Conservation (phyloP, 1,140 invertebrate genomes). For the Cyclargus thomasi region DNA sequence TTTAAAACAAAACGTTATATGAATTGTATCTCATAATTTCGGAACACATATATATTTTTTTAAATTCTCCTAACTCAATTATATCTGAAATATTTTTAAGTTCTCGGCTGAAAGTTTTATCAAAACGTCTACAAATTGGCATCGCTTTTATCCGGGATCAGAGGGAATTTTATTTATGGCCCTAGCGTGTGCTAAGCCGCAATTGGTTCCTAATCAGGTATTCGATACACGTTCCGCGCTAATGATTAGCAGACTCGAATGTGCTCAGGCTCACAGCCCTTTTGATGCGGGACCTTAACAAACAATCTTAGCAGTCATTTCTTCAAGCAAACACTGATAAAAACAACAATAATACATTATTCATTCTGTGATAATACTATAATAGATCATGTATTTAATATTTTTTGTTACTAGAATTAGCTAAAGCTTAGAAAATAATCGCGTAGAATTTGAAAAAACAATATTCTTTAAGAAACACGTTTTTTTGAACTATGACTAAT, state of each 20-base stretch:
- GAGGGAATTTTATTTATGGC: constrained; percentile 12
- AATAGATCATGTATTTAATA: no score
- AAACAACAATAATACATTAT: no score
- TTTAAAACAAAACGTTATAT: no score
- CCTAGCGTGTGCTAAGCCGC: background rate
- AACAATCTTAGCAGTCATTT: background rate
- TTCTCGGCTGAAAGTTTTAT: constrained; percentile 3
- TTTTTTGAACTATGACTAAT: no score
- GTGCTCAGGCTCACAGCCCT: background rate
- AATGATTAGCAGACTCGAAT: constrained; percentile 5
- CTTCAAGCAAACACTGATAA: background rate
- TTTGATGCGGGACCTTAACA: background rate
- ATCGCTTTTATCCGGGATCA: constrained; percentile 3
- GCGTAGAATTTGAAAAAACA: no score
- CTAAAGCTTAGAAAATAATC: no score
- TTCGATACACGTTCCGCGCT: constrained; percentile 4
- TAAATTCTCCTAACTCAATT: background rate
- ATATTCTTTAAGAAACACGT: no score
- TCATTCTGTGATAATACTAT: no score
- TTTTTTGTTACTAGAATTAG: no score
- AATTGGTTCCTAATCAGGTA: background rate
- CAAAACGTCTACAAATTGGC: constrained; percentile 8
- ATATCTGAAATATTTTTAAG: background rate
- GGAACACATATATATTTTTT: background rate
- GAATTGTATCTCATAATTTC: no score